Percentiles rank a stretch among this genome's conserved stretches.
Conservation (phyloP, 1,140 invertebrate species). For the Bombus sylvicola region DNA sequence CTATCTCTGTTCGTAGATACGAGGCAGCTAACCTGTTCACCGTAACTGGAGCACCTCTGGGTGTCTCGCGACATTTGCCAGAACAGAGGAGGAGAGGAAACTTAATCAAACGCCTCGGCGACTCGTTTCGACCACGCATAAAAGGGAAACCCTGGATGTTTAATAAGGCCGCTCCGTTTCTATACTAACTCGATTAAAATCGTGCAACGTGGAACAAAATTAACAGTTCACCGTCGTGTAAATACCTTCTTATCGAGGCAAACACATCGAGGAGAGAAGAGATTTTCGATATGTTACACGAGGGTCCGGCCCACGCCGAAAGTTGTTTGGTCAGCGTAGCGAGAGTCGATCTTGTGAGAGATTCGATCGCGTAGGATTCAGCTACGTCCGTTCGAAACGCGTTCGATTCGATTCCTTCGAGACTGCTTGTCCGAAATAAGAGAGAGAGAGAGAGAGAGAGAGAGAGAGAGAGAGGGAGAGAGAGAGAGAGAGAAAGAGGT, state of each 20-base stretch:
- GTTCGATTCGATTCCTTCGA: neutral
- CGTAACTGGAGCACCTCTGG: constrained; percentile 56
- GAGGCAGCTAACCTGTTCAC: constrained; percentile 39
- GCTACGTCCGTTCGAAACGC: constrained; percentile 8
- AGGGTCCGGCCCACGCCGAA: constrained; percentile 38
- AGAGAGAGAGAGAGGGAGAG: too few species aligned
- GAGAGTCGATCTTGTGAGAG: neutral
- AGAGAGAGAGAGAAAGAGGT: too few species aligned
- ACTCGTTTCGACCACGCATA: constrained; percentile 19
- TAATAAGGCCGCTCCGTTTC: neutral
- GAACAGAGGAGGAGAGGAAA: constrained; percentile 31
- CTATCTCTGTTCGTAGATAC: constrained; percentile 22
- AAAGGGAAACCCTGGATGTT: constrained; percentile 6
- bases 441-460: neutral
- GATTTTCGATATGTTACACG: neutral
- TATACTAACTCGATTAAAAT: neutral
- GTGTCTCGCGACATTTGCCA: constrained; percentile 42
- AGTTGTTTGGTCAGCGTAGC: constrained; percentile 6
- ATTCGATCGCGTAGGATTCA: constrained; percentile 44
- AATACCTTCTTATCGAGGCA: neutral
- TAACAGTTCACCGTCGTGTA: neutral
- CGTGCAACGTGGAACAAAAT: neutral
- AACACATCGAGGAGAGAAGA: neutral
- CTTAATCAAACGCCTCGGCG: constrained; percentile 36
- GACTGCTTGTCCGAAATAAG: constrained; percentile 5